Conservation (phyloP, 2,113 vertebrate genomes). For the Gallinago paraguaiae region DNA sequence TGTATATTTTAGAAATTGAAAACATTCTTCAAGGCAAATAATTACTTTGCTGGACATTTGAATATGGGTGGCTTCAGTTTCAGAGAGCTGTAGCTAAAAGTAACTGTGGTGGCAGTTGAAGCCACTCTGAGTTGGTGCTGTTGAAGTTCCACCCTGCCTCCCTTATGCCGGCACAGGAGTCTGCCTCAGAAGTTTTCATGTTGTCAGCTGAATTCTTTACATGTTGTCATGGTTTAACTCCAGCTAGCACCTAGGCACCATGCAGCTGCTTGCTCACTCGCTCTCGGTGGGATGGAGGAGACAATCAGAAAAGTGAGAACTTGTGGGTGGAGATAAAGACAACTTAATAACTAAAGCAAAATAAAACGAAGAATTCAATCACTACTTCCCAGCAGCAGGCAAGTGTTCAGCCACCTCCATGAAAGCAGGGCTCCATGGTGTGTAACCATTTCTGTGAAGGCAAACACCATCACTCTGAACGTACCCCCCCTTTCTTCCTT, state of each 20-base stretch:
- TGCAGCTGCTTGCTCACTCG: background rate
- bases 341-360: background rate
- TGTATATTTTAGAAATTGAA: background rate
- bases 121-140: background rate
- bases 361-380: background rate
- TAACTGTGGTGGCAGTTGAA: background rate
- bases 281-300: background rate
- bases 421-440: background rate
- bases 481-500: background rate
- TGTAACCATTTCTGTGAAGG: background rate
- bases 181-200: background rate
- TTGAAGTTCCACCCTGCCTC: background rate
- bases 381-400: background rate
- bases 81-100: slow-evolving; percentile 9
- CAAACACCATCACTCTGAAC: background rate
- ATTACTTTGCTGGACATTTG: background rate
- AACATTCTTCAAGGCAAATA: background rate
- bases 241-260: background rate
- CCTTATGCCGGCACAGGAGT: background rate
- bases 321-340: background rate
- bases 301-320: background rate
- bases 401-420: background rate
- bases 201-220: background rate
- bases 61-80: background rate
- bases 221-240: background rate